phyloP scores from a whole-genome alignment of 2,888 invertebrate genomes.

The Axea sp. region DNA sequence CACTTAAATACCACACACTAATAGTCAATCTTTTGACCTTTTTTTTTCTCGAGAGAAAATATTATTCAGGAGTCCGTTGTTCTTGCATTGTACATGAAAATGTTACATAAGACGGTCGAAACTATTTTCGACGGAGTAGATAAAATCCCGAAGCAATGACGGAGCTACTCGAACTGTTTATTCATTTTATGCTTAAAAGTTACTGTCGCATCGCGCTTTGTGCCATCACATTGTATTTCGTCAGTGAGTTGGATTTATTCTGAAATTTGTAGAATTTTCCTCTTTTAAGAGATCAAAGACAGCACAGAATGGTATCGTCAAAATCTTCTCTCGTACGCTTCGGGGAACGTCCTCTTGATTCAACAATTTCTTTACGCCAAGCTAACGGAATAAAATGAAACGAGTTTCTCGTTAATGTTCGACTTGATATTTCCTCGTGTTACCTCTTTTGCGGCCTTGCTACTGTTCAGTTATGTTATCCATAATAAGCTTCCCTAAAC shows the following conservation, averaged over 20 bases:
- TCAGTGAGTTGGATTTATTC: conserved; percentile 50
- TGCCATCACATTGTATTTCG: conserved; percentile 43
- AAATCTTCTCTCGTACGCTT: conserved; percentile 40
- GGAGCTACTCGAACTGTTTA: conserved; percentile 53
- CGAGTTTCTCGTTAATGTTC: conserved; percentile 46
- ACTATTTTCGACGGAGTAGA: conserved; percentile 25
- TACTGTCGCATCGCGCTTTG: conserved; percentile 46
- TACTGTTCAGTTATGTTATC: conserved; percentile 26
- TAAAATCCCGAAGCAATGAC: conserved; percentile 42
- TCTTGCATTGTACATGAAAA: conserved; percentile 23
- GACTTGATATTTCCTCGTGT: conserved; percentile 41
- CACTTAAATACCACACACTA: too few species aligned
- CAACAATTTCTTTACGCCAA: conserved; percentile 48
- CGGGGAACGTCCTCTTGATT: conserved; percentile 46
- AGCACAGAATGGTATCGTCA: conserved; percentile 46
- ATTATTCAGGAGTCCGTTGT: conserved; percentile 5
- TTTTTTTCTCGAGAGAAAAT: conserved; percentile 13
- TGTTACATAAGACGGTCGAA: conserved; percentile 29
- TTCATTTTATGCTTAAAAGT: conserved; percentile 54
- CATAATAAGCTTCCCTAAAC: conserved; percentile 11
- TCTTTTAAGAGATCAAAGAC: conserved; percentile 56
- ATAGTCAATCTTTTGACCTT: too few species aligned
- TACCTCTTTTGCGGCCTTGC: conserved; percentile 26
- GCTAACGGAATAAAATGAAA: conserved; percentile 38
- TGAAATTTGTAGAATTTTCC: conserved; percentile 49